phyloP scores from a whole-genome alignment of 2,888 invertebrate species.

The Chouioia cunea region DNA sequence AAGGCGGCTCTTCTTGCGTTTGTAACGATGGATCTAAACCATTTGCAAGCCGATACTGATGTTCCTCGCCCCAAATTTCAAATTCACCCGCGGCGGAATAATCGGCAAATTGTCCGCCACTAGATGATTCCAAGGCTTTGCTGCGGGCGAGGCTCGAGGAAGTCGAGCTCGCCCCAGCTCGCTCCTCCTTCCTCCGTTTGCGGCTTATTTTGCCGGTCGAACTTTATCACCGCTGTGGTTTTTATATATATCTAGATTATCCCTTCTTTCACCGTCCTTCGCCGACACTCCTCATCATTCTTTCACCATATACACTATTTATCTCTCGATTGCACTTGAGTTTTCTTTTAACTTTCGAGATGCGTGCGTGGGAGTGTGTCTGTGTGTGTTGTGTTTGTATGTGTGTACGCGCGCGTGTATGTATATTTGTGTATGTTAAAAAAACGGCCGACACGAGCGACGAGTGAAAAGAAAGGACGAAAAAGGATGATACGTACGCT shows the following conservation, averaged over 20 bases:
- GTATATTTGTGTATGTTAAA: conserved; percentile 2
- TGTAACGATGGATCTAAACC: conserved; percentile 57
- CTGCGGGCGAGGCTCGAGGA: conserved; percentile 46
- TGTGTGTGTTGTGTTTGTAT: no score
- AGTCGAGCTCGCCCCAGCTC: conserved; percentile 44
- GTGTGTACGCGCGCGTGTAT: conserved; percentile 46
- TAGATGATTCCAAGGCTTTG: conserved; percentile 12
- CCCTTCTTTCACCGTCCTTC: no score
- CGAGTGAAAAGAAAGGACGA: no score
- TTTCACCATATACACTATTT: no score
- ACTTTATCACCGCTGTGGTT: conserved; percentile 22
- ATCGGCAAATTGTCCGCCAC: conserved; percentile 58
- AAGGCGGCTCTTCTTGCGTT: conserved; percentile 46
- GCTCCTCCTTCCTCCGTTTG: conserved; percentile 51
- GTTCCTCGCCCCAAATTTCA: conserved; percentile 67
- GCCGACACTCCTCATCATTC: no score
- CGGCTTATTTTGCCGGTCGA: conserved; percentile 48
- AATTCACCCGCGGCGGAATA: conserved; percentile 67
- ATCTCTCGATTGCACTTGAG: conserved; percentile 38
- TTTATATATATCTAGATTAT: no score
- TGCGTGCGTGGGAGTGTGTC: neutral
- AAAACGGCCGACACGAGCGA: no score
- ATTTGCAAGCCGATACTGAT: conserved; percentile 60
- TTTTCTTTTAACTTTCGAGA: no score
- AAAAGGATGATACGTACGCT: conserved; percentile 59